A percentile compares a stretch with the other conserved stretches of the same genome.
These are phyloP conservation scores for Nylanderia fulva DNA, from an alignment of 1,140 invertebrate species.

Conservation along the genomic window DNA sequence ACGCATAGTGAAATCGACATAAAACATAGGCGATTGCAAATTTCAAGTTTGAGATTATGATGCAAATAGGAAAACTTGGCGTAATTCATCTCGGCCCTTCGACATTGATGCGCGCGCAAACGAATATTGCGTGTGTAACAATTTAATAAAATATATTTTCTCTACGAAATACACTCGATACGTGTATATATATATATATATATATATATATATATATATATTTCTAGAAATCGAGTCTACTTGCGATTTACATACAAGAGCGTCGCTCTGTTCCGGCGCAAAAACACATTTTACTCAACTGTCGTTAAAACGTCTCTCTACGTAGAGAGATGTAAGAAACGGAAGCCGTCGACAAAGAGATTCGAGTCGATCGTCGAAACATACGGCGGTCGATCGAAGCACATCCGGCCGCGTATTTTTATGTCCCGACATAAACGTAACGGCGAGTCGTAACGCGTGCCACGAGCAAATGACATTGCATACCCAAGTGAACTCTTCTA, in stretches of 20 bases:
- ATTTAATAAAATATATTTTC: neutral
- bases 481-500: conserved; percentile 67
- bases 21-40: neutral
- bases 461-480: conserved; percentile 76
- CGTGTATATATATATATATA: too few species aligned
- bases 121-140: neutral
- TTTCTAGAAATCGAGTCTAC: neutral
- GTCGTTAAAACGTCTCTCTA: conserved; percentile 38
- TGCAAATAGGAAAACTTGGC: neutral
- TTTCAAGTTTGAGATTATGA: neutral
- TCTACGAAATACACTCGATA: neutral
- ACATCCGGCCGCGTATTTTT: conserved; percentile 75
- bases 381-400: conserved; percentile 73
- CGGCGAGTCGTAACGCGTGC: conserved; percentile 79
- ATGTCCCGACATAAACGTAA: conserved; percentile 81
- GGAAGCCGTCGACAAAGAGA: conserved; percentile 57
- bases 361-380: conserved; percentile 74
- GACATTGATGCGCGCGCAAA: neutral
- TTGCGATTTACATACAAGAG: neutral
- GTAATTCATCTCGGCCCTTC: neutral
- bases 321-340: conserved; percentile 30
- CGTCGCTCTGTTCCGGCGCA: conserved; percentile 4
- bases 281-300: conserved; percentile 29
- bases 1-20: neutral
- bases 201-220: too few species aligned